Evolutionary conservation across 2,113 vertebrate species (phyloP).

Genomic region (Phodopus roborovskii): DNA sequence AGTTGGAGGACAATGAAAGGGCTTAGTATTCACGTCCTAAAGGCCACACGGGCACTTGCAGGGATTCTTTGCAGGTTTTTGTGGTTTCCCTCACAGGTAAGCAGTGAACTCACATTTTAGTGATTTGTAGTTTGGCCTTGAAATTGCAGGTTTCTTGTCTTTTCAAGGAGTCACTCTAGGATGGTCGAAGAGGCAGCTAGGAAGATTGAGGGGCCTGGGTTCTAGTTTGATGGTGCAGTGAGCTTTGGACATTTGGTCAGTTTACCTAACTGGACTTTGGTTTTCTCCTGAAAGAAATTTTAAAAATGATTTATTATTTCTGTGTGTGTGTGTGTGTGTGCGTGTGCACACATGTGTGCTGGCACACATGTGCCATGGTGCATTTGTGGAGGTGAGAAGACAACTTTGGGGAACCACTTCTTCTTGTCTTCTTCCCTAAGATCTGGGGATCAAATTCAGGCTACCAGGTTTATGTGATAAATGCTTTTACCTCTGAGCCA

Average conservation of each 20-base stretch:
- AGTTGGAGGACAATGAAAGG: background rate
- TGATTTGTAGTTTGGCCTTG: background rate
- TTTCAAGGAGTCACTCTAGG: background rate
- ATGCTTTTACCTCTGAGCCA: background rate
- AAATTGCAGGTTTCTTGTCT: constrained; percentile 12
- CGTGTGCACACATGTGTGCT: background rate
- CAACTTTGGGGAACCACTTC: background rate
- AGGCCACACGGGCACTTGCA: background rate
- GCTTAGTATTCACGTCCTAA: background rate
- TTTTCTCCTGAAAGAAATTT: constrained; percentile 17
- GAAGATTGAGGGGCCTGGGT: background rate
- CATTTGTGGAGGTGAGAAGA: background rate
- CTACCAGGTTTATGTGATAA: background rate
- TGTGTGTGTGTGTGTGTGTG: background rate
- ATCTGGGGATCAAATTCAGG: background rate
- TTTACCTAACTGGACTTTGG: background rate
- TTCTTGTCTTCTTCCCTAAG: background rate
- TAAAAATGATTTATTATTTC: background rate
- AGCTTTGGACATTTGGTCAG: background rate
- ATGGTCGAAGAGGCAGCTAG: background rate
- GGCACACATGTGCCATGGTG: background rate
- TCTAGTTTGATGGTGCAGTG: background rate
- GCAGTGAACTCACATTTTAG: background rate
- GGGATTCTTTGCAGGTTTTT: background rate
- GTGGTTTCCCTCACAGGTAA: constrained; percentile 23